Conservation (phyloP, 2,888 invertebrate genomes). For the Byasa hedistus region DNA sequence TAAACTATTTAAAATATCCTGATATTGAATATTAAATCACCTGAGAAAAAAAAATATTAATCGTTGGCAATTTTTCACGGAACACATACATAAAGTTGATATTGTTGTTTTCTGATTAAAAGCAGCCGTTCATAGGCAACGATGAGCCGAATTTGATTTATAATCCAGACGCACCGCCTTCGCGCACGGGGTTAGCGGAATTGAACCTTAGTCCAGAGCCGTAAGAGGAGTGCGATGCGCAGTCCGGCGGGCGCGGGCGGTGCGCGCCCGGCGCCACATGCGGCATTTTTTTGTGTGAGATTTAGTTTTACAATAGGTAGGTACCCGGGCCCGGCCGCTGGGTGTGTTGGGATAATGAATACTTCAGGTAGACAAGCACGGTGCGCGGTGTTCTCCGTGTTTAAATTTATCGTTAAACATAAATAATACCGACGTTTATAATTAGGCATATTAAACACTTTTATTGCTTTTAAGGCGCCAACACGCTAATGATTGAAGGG, state of each 20-base stretch:
- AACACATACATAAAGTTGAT: slow-evolving; percentile 61
- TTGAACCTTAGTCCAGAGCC: slow-evolving; percentile 36
- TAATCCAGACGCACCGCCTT: slow-evolving; percentile 38
- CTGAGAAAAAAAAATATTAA: slow-evolving; percentile 35
- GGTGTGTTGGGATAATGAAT: slow-evolving; percentile 38
- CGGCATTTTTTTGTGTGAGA: slow-evolving; percentile 63
- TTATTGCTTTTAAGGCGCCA: slow-evolving; percentile 16
- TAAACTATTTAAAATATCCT: too few relatives aligned
- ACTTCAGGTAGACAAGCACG: slow-evolving; percentile 40
- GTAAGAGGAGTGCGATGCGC: slow-evolving; percentile 36
- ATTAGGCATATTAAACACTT: slow-evolving; percentile 24
- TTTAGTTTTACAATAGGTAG: slow-evolving; percentile 58
- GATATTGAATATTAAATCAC: slow-evolving; percentile 1
- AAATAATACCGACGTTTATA: slow-evolving; percentile 29
- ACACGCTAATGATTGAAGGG: not conserved
- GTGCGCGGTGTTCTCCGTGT: slow-evolving; percentile 28
- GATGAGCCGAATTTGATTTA: slow-evolving; percentile 73
- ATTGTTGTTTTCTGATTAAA: slow-evolving; percentile 70
- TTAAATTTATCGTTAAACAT: slow-evolving; percentile 30
- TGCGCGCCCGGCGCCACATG: slow-evolving; percentile 67
- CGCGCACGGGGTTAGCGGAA: slow-evolving; percentile 32
- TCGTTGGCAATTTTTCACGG: slow-evolving; percentile 54
- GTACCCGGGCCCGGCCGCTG: slow-evolving; percentile 49
- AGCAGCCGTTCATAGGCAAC: slow-evolving; percentile 65
- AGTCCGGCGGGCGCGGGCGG: slow-evolving; percentile 30